Evolutionary conservation across 2,797 vertebrate genomes (phyloP).

Genomic region (Rhinatrema bivittatum): DNA sequence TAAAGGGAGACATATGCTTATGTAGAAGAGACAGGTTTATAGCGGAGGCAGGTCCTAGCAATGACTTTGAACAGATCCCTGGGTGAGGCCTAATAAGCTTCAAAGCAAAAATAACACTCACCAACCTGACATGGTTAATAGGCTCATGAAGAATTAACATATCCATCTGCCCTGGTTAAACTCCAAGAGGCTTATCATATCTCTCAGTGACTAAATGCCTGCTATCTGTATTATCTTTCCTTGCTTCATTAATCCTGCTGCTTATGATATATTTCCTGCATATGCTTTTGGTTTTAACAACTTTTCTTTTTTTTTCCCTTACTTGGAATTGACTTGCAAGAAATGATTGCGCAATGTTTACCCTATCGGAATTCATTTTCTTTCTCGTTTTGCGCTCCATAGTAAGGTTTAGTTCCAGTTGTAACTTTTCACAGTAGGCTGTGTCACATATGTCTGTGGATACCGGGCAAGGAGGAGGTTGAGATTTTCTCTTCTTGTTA

Average conservation of each 20-base stretch:
- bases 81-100: fast-evolving
- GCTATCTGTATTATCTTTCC: not conserved
- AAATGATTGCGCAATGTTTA: no score
- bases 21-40: not conserved
- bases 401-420: not conserved
- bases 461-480: no score
- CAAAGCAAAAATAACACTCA: not conserved
- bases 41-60: not conserved
- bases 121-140: not conserved
- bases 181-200: not conserved
- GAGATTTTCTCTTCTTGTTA: no score
- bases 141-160: not conserved
- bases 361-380: no score
- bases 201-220: not conserved
- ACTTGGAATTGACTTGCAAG: no score
- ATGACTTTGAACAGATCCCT: not conserved
- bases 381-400: no score
- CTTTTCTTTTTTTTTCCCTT: no score
- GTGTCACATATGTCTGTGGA: no score
- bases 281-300: fast-evolving
- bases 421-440: no score
- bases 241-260: not conserved
- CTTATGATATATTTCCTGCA: not conserved
- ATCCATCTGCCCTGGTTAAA: constrained; percentile 5
- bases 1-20: not conserved